Conservation (phyloP, 1,140 invertebrate species). For the Heliconius eleuchia region DNA sequence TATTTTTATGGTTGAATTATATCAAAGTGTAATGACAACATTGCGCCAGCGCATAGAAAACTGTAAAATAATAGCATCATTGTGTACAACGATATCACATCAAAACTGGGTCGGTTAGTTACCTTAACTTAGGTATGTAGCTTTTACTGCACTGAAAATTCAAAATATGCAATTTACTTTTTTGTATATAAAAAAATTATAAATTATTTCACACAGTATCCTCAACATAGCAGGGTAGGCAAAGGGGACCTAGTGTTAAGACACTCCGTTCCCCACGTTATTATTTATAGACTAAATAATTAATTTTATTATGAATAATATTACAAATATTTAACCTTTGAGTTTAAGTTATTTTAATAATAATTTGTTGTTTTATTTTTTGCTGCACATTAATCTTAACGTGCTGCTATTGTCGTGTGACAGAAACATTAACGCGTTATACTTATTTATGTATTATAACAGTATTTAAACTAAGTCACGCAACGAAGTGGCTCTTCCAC, state of each 20-base stretch:
- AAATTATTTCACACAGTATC: too few species aligned
- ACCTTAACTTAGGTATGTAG: slow-evolving; percentile 36
- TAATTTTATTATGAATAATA: neutral
- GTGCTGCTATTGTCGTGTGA: neutral
- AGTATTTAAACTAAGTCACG: slow-evolving; percentile 48
- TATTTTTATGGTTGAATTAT: slow-evolving; percentile 51
- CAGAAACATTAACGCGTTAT: neutral
- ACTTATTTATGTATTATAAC: slow-evolving; percentile 47
- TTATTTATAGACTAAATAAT: neutral
- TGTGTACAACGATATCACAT: slow-evolving; percentile 45
- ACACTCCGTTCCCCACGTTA: too few species aligned
- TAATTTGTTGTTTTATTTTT: neutral
- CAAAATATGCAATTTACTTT: neutral
- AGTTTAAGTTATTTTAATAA: neutral
- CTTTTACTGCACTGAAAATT: slow-evolving; percentile 17
- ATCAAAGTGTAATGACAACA: slow-evolving; percentile 62
- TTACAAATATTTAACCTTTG: neutral
- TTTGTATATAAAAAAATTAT: too few species aligned
- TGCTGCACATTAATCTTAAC: neutral
- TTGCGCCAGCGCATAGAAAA: slow-evolving; percentile 53
- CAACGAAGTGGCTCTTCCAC: slow-evolving; percentile 28
- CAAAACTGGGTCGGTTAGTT: slow-evolving; percentile 56
- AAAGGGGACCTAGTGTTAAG: too few species aligned
- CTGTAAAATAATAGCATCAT: slow-evolving; percentile 54
- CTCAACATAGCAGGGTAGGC: too few species aligned